Base-by-base conservation (phyloP, 2,888 invertebrate species). In the Lasioglossum morio region DNA sequence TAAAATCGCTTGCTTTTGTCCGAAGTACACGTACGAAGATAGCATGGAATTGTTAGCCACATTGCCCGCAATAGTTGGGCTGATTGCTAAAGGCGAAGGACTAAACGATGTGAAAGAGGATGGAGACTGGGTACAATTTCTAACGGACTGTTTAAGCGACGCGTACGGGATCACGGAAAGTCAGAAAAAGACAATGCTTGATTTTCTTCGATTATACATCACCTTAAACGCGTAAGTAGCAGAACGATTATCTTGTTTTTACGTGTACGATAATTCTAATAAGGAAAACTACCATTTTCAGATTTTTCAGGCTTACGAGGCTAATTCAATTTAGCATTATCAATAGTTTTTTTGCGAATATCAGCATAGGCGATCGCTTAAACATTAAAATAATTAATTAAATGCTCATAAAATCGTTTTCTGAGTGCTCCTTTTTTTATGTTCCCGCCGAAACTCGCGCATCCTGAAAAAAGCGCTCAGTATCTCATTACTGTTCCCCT, bases 1-100 rank as follows among this genome's bases (percentile, higher is more conserved):
- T 63, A 87, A 40, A 23, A 63, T 57, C 16, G 2, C 30, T 30
- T 66, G 16, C 16, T 53, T 87, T 19, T n/a, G n/a, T 43, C 0
- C 84, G 37, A 80, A 94, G 94, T 90, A 94, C 82, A 88, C 87
- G 5, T 94, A 92, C 82, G 94, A 94, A 85, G 94, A 94, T 73
- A 91, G 94, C 73, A 94, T 94, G 94, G 94, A 94, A 78, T 79
- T 94, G 46, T 84, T 94, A 23, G 94, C 94, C 19, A 88, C 88
- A 8, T 82, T 94, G 37, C 94, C 94, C n/a, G 94, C 93, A 5
- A 92, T 94, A 16, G 90, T 94, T 23, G 92, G 92, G 19, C 85
- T 94, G 10, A 87, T 92, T 5, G 90, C 57, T 23, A 88, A 74
- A 84, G 37, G 69, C 66, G 81, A 81, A 23, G 79, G 77, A 69